Percentiles rank a stretch among this genome's conserved stretches.
Conservation (phyloP, 2,113 vertebrate species). For the Labrus mixtus region DNA sequence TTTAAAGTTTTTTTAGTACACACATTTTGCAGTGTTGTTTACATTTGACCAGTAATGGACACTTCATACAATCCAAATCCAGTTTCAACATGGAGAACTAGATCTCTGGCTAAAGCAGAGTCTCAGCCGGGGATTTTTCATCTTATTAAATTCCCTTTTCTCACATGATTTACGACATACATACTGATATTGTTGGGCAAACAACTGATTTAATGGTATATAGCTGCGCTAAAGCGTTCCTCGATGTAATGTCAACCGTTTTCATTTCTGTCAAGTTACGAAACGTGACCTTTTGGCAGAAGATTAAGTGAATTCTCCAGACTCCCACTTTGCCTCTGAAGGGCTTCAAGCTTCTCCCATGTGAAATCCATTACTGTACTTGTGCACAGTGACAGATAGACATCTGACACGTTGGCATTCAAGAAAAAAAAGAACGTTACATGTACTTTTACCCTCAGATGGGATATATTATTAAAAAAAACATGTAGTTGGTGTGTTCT, state of each 20-base stretch:
- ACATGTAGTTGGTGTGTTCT: slow-evolving; percentile 15
- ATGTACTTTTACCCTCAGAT: slow-evolving; percentile 35
- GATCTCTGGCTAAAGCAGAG: slow-evolving; percentile 10
- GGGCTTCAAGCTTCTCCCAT: slow-evolving; percentile 34
- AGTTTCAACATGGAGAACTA: neutral
- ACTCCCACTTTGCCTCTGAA: slow-evolving; percentile 46
- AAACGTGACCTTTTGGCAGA: slow-evolving; percentile 79
- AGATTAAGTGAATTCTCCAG: slow-evolving; percentile 63
- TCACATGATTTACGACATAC: slow-evolving; percentile 46
- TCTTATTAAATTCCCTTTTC: slow-evolving; percentile 29
- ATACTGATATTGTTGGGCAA: neutral
- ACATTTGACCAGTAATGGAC: neutral
- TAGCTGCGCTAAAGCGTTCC: slow-evolving; percentile 41
- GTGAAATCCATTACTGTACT: slow-evolving; percentile 59
- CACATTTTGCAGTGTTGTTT: neutral
- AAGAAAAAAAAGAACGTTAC: slow-evolving; percentile 5
- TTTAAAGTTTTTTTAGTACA: neutral
- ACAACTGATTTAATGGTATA: slow-evolving; percentile 34
- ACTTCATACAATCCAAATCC: neutral
- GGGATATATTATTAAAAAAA: slow-evolving; percentile 19
- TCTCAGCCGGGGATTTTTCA: slow-evolving; percentile 22
- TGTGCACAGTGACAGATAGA: slow-evolving; percentile 54
- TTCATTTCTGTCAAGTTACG: slow-evolving; percentile 74
- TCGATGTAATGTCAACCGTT: slow-evolving; percentile 56
- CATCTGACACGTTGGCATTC: slow-evolving; percentile 39